Evolutionary conservation across 1,140 invertebrate species (phyloP), one percentile per base, ranked within the genome.

Genomic region (Micrasema longulum): DNA sequence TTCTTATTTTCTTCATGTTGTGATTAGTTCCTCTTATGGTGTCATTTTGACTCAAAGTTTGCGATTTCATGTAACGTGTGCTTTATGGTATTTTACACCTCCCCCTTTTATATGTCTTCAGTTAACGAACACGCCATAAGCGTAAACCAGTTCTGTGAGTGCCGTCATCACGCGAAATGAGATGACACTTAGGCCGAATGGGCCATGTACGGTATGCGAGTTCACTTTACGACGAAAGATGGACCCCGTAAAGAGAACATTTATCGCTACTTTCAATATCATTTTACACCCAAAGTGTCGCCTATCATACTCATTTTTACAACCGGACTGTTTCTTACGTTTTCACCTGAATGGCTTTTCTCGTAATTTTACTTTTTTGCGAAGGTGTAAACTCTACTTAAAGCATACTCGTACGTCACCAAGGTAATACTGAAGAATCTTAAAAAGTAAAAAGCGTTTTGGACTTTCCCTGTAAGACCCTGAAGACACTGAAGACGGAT

Each of bases 41-140:
- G 43, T 45, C 18, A 45, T 45, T 45, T 45, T 45, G n/a, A 45
- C 43, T 16, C 18, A 16, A 45, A 45, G 18, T 14, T 14, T 52
- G 48, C 48, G 20, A 14, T 52, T 52, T 22, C 12, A 20, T 14
- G 43, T 23, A 52, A 52, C 23, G 23, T 22, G 20, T 14, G 50
- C 50, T 48, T 16, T 48, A 48, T 48, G 22, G 26, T 26, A 22
- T 53, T 53, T 12, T 22, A 10, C 50, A 20, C 23, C 23, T 26
- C 20, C 18, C 47, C 22, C n/a, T 52, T 52, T 52, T 52, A 52
- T 52, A 22, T 11, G 48, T 20, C 48, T 52, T 20, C 7, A 22
- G 50, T 53, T 53, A 53, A 53, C 50, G 50, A 53, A 53, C 50
- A 52, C 16, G 48, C 48, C 48, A 52, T 52, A 45, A 45, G 43